Percentiles rank a stretch among this genome's conserved stretches.
phyloP scores from a whole-genome alignment of 2,888 invertebrate genomes.

The Agrochola macilenta region DNA sequence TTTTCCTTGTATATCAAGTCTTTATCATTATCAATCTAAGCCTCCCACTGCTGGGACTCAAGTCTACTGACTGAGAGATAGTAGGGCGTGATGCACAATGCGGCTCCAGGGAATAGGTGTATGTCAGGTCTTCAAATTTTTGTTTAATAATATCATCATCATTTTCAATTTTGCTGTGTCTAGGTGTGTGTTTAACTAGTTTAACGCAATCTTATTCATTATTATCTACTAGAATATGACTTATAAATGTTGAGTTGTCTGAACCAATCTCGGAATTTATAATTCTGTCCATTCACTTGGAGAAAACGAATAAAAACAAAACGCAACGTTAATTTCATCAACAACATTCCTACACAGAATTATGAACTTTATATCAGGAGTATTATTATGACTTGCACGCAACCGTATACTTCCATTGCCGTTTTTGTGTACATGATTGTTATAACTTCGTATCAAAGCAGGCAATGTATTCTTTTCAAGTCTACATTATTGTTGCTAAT shows the following conservation, averaged over 20 bases:
- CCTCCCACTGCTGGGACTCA: background rate
- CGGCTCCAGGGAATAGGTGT: no score
- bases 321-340: slow-evolving; percentile 28
- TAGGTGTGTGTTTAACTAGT: background rate
- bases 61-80: background rate
- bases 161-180: background rate
- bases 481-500: background rate
- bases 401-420: background rate
- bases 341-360: slow-evolving; percentile 39
- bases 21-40: background rate
- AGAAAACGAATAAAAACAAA: slow-evolving; percentile 43
- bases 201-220: background rate
- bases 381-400: background rate
- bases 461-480: background rate
- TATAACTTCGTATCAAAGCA: background rate
- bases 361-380: slow-evolving; percentile 5
- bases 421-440: background rate
- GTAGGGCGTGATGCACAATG: no score
- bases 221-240: background rate
- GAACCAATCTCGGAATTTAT: background rate
- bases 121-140: no score
- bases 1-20: background rate
- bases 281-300: background rate
- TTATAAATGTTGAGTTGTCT: background rate
- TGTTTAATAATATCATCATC: no score